A percentile compares a stretch with the other conserved stretches of the same genome.
These are phyloP conservation scores for Phoebastria nigripes DNA, from an alignment of 2,797 vertebrate genomes.

Conservation along the genomic window DNA sequence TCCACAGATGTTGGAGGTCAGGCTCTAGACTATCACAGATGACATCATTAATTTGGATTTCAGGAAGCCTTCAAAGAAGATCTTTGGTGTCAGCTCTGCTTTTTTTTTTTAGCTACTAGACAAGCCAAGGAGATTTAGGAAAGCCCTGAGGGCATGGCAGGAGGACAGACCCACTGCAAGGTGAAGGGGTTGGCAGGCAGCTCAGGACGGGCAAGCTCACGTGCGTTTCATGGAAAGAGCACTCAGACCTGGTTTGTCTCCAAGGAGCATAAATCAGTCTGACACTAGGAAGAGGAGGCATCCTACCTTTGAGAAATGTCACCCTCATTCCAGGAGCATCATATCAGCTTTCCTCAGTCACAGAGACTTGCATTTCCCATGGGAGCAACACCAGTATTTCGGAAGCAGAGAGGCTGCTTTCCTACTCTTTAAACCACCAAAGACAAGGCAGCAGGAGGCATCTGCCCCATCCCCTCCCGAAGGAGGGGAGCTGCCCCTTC, in stretches of 20 bases:
- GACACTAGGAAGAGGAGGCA: neutral
- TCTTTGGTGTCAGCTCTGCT: neutral
- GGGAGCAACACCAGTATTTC: neutral
- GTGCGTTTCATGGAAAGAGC: neutral
- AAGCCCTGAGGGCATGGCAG: neutral
- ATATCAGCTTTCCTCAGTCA: neutral
- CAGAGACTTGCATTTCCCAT: neutral
- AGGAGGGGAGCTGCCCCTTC: neutral
- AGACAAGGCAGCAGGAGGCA: neutral
- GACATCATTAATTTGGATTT: neutral
- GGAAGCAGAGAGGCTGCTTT: neutral
- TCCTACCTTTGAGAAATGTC: neutral
- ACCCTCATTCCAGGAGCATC: neutral
- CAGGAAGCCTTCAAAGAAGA: neutral
- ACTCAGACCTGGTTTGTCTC: neutral
- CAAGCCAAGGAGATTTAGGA: slow-evolving; percentile 2
- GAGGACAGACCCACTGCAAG: neutral
- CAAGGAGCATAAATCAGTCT: neutral
- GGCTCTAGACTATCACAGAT: neutral
- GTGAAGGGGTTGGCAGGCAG: neutral
- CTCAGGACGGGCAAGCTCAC: neutral
- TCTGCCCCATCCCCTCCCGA: neutral
- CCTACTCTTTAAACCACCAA: neutral
- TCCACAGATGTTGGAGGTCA: neutral
- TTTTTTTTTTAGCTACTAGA: neutral